These are phyloP conservation scores for Knipowitschia caucasica DNA, from an alignment of 2,797 vertebrate genomes.

Conservation along the genomic window DNA sequence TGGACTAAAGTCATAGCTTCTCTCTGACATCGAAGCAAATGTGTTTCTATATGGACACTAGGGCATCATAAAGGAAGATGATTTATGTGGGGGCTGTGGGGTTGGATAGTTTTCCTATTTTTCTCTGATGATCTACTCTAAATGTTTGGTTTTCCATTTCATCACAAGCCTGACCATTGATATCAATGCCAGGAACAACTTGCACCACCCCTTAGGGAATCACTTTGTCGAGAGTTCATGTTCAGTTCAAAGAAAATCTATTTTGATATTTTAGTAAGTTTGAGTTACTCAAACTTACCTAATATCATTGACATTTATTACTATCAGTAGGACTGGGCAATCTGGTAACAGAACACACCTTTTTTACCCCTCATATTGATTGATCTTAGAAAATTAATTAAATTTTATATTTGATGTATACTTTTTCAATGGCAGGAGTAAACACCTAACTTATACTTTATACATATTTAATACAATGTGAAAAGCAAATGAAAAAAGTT, in stretches of 20 bases:
- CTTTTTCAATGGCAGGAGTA: no score
- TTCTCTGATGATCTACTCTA: conserved; percentile 74
- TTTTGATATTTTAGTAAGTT: no score
- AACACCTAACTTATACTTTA: no score
- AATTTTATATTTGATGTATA: no score
- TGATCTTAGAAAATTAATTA: no score
- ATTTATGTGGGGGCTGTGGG: conserved; percentile 53
- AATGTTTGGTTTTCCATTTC: conserved; percentile 81
- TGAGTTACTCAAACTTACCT: no score
- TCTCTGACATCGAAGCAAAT: conserved; percentile 49
- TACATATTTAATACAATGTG: no score
- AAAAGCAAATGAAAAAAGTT: no score
- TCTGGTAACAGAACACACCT: no score
- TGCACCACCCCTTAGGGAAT: conserved; percentile 30
- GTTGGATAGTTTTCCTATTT: conserved; percentile 83
- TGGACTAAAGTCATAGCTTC: conserved; percentile 66
- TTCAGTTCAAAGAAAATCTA: conserved; percentile 8
- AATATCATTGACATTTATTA: no score
- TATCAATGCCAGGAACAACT: conserved; percentile 69
- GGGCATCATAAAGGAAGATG: conserved; percentile 77
- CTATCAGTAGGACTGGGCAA: no score
- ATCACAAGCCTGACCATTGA: conserved; percentile 69
- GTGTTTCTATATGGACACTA: conserved; percentile 46
- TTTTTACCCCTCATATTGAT: no score
- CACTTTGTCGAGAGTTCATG: conserved; percentile 28